phyloP scores from a whole-genome alignment of 2,888 invertebrate species.

The Linnaemya vulpina region DNA sequence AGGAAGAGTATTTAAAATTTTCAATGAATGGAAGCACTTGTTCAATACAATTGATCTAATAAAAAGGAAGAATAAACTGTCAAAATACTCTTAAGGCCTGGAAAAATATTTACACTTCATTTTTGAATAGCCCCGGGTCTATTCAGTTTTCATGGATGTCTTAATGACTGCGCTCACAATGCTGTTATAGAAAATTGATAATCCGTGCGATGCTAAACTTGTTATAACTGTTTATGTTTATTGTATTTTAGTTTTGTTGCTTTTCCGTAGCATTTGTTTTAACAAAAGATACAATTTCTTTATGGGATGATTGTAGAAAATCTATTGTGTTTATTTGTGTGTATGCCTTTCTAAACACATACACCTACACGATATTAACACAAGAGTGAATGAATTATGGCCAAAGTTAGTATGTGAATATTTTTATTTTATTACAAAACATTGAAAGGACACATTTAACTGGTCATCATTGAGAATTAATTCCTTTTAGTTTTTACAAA shows the following conservation, averaged over 20 bases:
- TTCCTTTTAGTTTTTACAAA: slow-evolving; percentile 22
- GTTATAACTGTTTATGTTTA: slow-evolving; percentile 68
- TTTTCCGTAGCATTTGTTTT: slow-evolving; percentile 27
- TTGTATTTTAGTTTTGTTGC: slow-evolving; percentile 21
- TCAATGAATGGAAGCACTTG: slow-evolving; percentile 44
- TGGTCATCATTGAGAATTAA: slow-evolving; percentile 60
- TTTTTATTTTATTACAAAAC: slow-evolving; percentile 54
- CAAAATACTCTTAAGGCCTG: slow-evolving; percentile 78
- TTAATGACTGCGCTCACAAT: slow-evolving; percentile 54
- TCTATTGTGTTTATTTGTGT: slow-evolving; percentile 43
- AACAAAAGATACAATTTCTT: slow-evolving; percentile 54
- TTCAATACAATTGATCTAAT: slow-evolving; percentile 76
- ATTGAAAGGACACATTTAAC: slow-evolving; percentile 59
- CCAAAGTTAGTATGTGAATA: slow-evolving; percentile 58
- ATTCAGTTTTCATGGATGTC: slow-evolving; percentile 9
- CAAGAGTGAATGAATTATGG: slow-evolving; percentile 35
- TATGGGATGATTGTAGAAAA: slow-evolving; percentile 12
- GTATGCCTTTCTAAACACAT: not conserved
- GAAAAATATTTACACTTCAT: slow-evolving; percentile 79
- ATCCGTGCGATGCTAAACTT: slow-evolving; percentile 46
- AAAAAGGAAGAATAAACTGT: slow-evolving; percentile 76
- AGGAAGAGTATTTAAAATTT: not conserved
- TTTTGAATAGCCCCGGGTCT: slow-evolving; percentile 8
- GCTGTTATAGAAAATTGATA: slow-evolving; percentile 17
- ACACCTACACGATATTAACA: slow-evolving; percentile 5